These are phyloP conservation scores for Phaethornis superciliosus DNA, from an alignment of 2,113 vertebrate species.

Conservation along the genomic window DNA sequence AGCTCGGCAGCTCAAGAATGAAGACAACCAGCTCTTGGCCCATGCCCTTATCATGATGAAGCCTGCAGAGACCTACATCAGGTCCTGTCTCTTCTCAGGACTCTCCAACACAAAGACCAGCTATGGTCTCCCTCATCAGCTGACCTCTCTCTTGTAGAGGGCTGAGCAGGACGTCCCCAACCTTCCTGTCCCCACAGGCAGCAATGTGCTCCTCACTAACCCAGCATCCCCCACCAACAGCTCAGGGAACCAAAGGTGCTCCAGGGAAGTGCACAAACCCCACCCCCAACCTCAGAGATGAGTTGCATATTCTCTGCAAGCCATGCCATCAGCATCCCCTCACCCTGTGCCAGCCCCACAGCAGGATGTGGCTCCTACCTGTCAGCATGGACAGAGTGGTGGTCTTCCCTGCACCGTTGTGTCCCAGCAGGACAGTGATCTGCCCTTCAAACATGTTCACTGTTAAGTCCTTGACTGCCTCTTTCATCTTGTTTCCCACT, in stretches of 20 bases:
- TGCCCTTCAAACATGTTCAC: slow-evolving; percentile 94
- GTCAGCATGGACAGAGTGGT: slow-evolving; percentile 92
- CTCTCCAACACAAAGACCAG: not conserved
- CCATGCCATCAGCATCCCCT: not conserved
- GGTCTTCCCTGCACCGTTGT: slow-evolving; percentile 93
- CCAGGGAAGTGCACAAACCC: not conserved
- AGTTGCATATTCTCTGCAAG: not conserved
- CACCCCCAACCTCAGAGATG: not conserved
- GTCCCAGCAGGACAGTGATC: slow-evolving; percentile 89
- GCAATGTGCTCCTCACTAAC: not conserved
- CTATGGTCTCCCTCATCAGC: not conserved
- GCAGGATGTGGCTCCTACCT: slow-evolving; percentile 61
- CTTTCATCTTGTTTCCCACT: slow-evolving; percentile 81
- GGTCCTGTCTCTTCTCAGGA: not conserved
- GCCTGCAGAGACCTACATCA: not conserved
- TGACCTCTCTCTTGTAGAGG: not conserved
- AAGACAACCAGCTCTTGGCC: not conserved
- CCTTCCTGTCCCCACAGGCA: not conserved
- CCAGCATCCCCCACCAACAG: not conserved
- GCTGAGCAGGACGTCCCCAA: not conserved
- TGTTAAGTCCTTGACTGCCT: slow-evolving; percentile 85
- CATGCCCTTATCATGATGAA: not conserved
- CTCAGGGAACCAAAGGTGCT: not conserved
- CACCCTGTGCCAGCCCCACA: not conserved
- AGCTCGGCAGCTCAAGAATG: not conserved